Base-by-base conservation (phyloP, 2,888 invertebrate genomes). In the Tipula confusa region DNA sequence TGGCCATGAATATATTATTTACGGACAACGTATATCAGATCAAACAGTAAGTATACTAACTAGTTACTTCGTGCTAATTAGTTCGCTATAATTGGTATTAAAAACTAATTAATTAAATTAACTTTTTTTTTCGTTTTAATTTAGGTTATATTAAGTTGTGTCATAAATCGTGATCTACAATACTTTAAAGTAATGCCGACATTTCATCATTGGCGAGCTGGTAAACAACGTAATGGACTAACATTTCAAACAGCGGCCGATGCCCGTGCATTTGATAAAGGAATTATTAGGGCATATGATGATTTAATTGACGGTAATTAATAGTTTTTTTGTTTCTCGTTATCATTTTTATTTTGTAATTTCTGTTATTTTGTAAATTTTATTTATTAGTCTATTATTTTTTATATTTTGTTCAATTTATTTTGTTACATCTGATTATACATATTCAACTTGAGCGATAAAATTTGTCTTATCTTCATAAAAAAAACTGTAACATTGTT, bases 141-240 rank as follows among this genome's bases (percentile, higher is more conserved):
- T 3, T 90, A 98, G 97, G 95, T 96, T 88, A 96, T 98, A 86
- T 92, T 98, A 86, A 96, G 96, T 90, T 98, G 98, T 92, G 95
- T 95, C 83, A 96, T 98, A 89, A 97, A 97, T 90, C 96, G 96
- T 89, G 98, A 98, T 90, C 96, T 98, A 90, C 96, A 97, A 89
- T 98, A 98, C 92, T 96, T 97, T 91, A 97, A 97, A 92, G 97
- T 98, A 87, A 98, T 98, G 96, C 98, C 98, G 36, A 98, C 98
- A 81, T 98, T 98, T 92, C 98, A 98, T 91, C 98, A 98, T 90
- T 98, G 98, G 98, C 95, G 95, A 88, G 97, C 97, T 24, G 98
- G 97, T 84, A 97, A 97, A 90, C 96, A 97, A 90, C 94, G 96
- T 86, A 98, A 97, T 91, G 98, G 98, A 83, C 92, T 98, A 86